Base-by-base conservation (phyloP, 1,140 invertebrate genomes). In the Gryllus bimaculatus region DNA sequence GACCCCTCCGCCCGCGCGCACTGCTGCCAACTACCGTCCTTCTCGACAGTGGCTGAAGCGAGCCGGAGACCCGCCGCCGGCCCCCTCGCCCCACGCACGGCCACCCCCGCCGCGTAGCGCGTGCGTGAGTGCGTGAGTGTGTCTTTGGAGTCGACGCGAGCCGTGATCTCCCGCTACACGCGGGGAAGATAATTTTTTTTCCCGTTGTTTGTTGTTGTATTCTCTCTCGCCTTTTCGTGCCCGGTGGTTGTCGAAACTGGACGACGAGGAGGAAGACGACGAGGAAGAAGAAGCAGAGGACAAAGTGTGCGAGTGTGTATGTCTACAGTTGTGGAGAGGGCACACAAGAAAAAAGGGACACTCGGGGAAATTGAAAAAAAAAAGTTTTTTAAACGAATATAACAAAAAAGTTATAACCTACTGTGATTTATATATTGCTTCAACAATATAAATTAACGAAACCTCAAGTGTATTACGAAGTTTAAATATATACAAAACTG, bases 401-500 rank as follows among this genome's bases (percentile, higher is more conserved):
- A 66, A 66, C 18, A 10, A 66, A 66, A 10, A 66, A 66, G 18
- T 66, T 18, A 66, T 18, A 66, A 66, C 54, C 10, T 66, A 66
- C 54, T 66, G 54, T 66, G 54, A 66, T 66, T 66, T 18, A 13
- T 66, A 13, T 18, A 13, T 66, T 66, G 54, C 54, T 66, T 66
- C 54, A 66, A 66, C 18, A 66, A 39, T 66, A 66, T 66, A 13
- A 18, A 66, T 13, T 66, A 66, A 66, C 54, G 54, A 66, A 66
- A 66, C 54, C 54, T 66, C 54, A 66, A 66, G 54, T 66, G 54
- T 66, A 66, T 66, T 66, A 66, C 54, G 18, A 66, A 66, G 54
- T 18, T 66, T 66, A 66, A 2, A 66, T 66, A 7, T 66, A 66
- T 66, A 13, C 18, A 66, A 66, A 3, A 39, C 26, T 18, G 54